Base-by-base conservation (phyloP, 2,797 vertebrate genomes). In the Pseudotriccus pelzelni region DNA sequence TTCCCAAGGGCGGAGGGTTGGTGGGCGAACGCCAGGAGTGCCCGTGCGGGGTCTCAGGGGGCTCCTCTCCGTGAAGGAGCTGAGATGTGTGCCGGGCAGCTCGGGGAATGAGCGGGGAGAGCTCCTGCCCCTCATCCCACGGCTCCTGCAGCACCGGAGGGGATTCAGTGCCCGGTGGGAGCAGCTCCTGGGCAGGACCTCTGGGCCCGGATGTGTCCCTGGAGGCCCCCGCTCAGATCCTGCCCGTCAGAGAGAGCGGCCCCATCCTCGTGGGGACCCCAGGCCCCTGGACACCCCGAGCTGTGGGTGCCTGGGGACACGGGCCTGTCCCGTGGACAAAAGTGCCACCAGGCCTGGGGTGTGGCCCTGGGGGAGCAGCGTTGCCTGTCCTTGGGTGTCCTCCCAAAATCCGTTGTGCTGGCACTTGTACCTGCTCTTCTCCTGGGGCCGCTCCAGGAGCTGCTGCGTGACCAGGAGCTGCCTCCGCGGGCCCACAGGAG, bases 261-360 rank as follows among this genome's bases (percentile, higher is more conserved):
- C 4, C 36, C 32, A 10, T 49, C 34, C 3, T 69, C 12, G 32
- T 55, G 53, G 27, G 49, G 30, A 53, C 47, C 68, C n/a, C 19
- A 37, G 37, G 11, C 8, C 11, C 37, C 8, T 37, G 11, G 37
- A 0, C n/a, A 16, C 55, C 46, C 19, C 14, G 1, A 1, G 2
- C 4, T 7, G 16, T 20, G 32, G 30, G 30, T 30, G 37, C 20
- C 2, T 36, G 68, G 34, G 62, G 50, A 32, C 9, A 2, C 10
- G n/a, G 41, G 36, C 14, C 62, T 24, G 41, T 75, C 25, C 3
- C 41, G 44, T 39, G 19, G 18, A 21, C 32, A 36, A 36, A n/a
- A n/a, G 56, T 25, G 28, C 18, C n/a, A 23, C 25, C n/a, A 34
- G 59, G 30, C 30, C 30, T 21, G n/a, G 2, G 4, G 23, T 4